Evolutionary conservation across 2,888 invertebrate genomes (phyloP), one percentile per base, ranked within the genome.

Genomic region (Ophion costatus): DNA sequence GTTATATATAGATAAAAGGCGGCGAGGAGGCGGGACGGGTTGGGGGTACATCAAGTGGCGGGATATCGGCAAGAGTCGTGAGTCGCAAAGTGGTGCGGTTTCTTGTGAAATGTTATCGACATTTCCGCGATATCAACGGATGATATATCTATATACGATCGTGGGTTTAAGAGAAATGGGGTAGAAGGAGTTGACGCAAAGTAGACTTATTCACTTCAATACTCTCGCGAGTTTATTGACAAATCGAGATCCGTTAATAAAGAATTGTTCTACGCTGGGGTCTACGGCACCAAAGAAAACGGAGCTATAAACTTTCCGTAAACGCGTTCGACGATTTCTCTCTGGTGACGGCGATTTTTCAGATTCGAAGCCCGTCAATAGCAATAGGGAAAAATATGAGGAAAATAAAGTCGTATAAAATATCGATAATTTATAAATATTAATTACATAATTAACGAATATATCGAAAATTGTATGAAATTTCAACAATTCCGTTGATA

Each of bases 81-180:
- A 82, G 57, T 71, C 74, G 24, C 59, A 56, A 69, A 78, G 70
- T 74, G 67, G 69, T 74, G 82, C 59, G 63, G 78, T 79, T 79
- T 75, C 78, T 74, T 51, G 69, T 57, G 79, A 69, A 71, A 63
- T 74, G 78, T 74, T 79, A 83, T 83, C 83, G 79, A 83, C 83
- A 67, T 83, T 74, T 79, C 69, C 74, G 69, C 14, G 73, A 79
- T 79, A 83, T 74, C 45, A 51, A 63, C 20, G 63, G 45, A 78
- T 64, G 14, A 29, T 70, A 29, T 70, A n/a, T 57, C 17, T 73
- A 14, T 59, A 11, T 38, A 20, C 38, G 59, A 6, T 9, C 20
- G n/a, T 33, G 20, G n/a, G 14, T 78, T 20, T 45, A 22, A 22
- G 69, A 73, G 73, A 29, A 64, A 79, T 33, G 51, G 69, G 20